Percentiles rank a stretch among this genome's conserved stretches.
Evolutionary conservation across 2,113 vertebrate species (phyloP).

Genomic region (Toxotes jaculatrix): DNA sequence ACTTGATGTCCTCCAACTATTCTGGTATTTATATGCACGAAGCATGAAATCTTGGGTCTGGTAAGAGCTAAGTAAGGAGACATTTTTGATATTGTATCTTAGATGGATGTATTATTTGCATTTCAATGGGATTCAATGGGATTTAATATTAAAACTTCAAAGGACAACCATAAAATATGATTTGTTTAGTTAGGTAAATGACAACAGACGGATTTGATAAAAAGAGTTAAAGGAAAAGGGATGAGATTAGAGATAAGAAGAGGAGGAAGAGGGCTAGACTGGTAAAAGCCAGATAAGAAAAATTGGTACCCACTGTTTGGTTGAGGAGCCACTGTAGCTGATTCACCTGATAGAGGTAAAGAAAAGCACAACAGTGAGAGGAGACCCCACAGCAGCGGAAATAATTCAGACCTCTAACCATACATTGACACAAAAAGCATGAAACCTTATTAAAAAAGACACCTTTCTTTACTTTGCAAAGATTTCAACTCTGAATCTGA

Average conservation of each 20-base stretch:
- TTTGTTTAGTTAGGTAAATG: conserved; percentile 51
- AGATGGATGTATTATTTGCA: conserved; percentile 25
- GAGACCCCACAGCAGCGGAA: conserved; percentile 22
- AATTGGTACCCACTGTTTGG: conserved; percentile 67
- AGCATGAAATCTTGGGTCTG: conserved; percentile 76
- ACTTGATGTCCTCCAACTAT: conserved; percentile 94
- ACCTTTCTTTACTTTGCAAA: conserved; percentile 37
- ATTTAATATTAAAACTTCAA: conserved; percentile 24
- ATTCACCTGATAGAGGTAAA: conserved; percentile 72
- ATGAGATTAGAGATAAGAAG: conserved; percentile 40
- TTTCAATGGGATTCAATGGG: conserved; percentile 35
- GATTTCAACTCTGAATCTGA: conserved; percentile 37
- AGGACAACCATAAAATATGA: conserved; percentile 47
- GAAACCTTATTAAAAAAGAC: conserved; percentile 35
- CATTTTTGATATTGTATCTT: conserved; percentile 16
- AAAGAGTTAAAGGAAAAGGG: conserved; percentile 4
- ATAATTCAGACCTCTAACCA: conserved; percentile 18
- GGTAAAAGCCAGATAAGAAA: conserved; percentile 18
- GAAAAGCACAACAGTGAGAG: conserved; percentile 37
- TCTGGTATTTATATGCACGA: conserved; percentile 84
- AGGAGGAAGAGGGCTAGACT: conserved; percentile 28
- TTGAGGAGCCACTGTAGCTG: conserved; percentile 53
- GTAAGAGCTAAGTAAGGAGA: conserved; percentile 45
- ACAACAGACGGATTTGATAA: conserved; percentile 46
- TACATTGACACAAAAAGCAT: conserved; percentile 24